Evolutionary conservation across 2,113 vertebrate species (phyloP), one percentile per base, ranked within the genome.

Genomic region (Oriolus oriolus): DNA sequence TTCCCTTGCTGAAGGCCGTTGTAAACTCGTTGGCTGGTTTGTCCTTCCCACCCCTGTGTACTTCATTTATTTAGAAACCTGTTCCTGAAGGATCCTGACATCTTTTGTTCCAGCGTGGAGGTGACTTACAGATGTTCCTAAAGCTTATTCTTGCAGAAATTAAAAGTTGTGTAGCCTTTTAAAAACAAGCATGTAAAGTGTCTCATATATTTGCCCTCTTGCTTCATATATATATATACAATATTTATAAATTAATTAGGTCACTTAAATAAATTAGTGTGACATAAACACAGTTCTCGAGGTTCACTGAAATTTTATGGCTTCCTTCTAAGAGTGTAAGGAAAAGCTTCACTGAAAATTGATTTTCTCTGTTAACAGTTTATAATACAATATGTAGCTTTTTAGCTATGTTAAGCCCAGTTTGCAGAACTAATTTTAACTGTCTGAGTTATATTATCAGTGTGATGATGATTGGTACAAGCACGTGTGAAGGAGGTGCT

Each of bases 1-100:
- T 44, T 89, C 28, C 16, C 39, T 35, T 57, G 27, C 69, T 54
- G 52, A 47, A 63, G 26, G 12, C 69, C 4, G 1, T 9, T 68
- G 52, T 69, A 42, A 79, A 35, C 39, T 64, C 61, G 3, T 24
- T 75, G 78, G 1, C 63, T 83, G n/a, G 14, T 73, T 77, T 92
- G 45, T n/a, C 23, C 37, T 80, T 14, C 49, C 49, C 37, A 16
- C 31, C 2, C 2, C 10, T 0, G 0, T 52, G 30, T 47, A n/a
- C 53, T 47, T 10, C 9, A 14, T 85, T 92, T 76, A 13, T 88
- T 88, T 69, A 56, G 37, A 77, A 56, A 42, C 16, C 65, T 82
- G 18, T 56, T 93, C 24, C 19, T 90, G 85, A 79, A 86, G 22
- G 22, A 28, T 83, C 18, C 24, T 75, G 47, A 4, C 17, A 23